phyloP scores from a whole-genome alignment of 2,888 invertebrate species.

The Sisyra terminalis region DNA sequence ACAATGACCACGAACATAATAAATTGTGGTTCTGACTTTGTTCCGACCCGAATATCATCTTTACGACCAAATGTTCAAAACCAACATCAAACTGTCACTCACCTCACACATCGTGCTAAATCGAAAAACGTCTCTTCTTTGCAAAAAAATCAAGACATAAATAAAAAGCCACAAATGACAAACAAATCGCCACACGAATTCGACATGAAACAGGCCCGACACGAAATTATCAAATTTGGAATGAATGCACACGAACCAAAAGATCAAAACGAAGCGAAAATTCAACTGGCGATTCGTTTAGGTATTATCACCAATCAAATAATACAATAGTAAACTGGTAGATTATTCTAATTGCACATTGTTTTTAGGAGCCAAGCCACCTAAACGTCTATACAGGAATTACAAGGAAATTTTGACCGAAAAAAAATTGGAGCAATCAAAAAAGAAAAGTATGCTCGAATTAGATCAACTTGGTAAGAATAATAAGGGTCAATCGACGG shows the following conservation, averaged over 20 bases:
- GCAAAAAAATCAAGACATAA: too few relatives aligned
- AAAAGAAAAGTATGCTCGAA: conserved; percentile 29
- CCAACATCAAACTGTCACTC: too few relatives aligned
- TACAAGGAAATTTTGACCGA: conserved; percentile 54
- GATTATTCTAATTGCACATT: conserved; percentile 5
- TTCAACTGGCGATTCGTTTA: conserved; percentile 58
- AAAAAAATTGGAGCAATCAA: conserved; percentile 35
- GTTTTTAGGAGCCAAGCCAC: conserved; percentile 55
- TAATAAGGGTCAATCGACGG: conserved; percentile 35
- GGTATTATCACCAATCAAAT: too few relatives aligned
- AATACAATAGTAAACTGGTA: conserved; percentile 5
- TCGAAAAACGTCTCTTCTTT: too few relatives aligned
- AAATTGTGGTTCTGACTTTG: too few relatives aligned
- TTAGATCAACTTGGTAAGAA: conserved; percentile 39
- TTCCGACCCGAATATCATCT: too few relatives aligned
- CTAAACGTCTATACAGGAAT: conserved; percentile 48
- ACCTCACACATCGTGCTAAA: too few relatives aligned
- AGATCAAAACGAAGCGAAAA: conserved; percentile 62
- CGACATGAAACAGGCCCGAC: conserved; percentile 58
- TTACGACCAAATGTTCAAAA: too few relatives aligned
- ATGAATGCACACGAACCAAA: conserved; percentile 54
- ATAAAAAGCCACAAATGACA: too few relatives aligned
- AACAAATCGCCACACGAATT: conserved; percentile 26
- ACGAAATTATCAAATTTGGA: conserved; percentile 73
- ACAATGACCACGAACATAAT: too few relatives aligned